Evolutionary conservation across 1,140 invertebrate genomes (phyloP).

Genomic region (Ceratoteleas bidentatus): DNA sequence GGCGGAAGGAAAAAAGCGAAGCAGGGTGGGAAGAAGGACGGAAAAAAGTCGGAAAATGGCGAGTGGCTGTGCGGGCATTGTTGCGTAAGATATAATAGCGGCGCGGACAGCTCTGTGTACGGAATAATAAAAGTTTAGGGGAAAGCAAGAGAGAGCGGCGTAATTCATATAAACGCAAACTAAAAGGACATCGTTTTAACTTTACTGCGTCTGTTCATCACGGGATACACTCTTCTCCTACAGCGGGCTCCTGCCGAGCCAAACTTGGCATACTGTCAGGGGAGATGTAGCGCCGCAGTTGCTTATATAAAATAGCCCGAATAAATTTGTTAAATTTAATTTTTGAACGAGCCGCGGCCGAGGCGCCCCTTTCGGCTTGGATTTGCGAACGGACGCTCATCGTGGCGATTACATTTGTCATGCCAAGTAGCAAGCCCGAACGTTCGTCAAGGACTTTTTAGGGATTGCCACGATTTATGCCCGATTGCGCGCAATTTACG

Average conservation of each 20-base stretch:
- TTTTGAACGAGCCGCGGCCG: constrained; percentile 51
- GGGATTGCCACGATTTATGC: too few relatives aligned
- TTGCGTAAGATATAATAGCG: constrained; percentile 61
- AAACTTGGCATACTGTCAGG: constrained; percentile 63
- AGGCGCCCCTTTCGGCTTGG: constrained; percentile 4
- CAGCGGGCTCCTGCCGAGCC: constrained; percentile 15
- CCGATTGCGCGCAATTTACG: too few relatives aligned
- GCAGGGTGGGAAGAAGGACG: background rate
- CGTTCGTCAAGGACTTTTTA: too few relatives aligned
- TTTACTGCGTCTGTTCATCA: constrained; percentile 60
- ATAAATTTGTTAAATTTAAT: constrained; percentile 64
- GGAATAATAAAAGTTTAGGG: constrained; percentile 70
- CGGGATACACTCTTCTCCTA: constrained; percentile 28
- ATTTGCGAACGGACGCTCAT: constrained; percentile 35
- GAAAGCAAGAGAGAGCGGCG: constrained; percentile 48
- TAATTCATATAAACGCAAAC: constrained; percentile 70
- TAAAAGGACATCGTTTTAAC: constrained; percentile 68
- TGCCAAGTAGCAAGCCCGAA: too few relatives aligned
- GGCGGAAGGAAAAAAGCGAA: constrained; percentile 10
- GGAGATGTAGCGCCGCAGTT: constrained; percentile 47
- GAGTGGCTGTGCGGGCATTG: constrained; percentile 34
- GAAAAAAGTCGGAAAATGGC: background rate
- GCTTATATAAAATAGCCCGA: constrained; percentile 60
- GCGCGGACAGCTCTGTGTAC: constrained; percentile 55
- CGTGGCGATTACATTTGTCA: too few relatives aligned